Percentiles rank a stretch among this genome's conserved stretches.
Evolutionary conservation across 2,888 invertebrate species (phyloP).

Genomic region (Phaedon cochleariae): DNA sequence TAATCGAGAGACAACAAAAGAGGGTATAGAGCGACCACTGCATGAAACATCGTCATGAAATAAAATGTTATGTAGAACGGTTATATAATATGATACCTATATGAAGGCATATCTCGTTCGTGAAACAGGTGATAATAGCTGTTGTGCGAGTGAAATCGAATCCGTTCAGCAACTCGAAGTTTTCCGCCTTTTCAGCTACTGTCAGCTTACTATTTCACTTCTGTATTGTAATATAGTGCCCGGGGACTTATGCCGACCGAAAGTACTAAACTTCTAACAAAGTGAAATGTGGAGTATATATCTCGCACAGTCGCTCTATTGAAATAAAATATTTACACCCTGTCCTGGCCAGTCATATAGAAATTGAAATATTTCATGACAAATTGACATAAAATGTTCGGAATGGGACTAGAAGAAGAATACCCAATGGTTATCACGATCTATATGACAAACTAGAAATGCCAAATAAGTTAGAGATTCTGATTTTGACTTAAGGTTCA

Average conservation of each 20-base stretch:
- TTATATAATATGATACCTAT: too few relatives aligned
- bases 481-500: too few relatives aligned
- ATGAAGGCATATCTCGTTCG: background rate
- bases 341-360: conserved; percentile 4
- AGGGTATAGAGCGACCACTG: too few relatives aligned
- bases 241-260: background rate
- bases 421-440: background rate
- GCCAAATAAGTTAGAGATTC: conserved; percentile 5
- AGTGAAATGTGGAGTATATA: conserved; percentile 10
- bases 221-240: background rate
- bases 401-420: background rate
- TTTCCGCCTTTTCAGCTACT: conserved; percentile 6
- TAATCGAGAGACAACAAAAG: too few relatives aligned
- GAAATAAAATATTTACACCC: conserved; percentile 18
- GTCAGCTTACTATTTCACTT: background rate
- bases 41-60: too few relatives aligned
- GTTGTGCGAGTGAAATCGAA: conserved; percentile 8
- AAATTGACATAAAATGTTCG: background rate
- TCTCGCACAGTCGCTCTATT: conserved; percentile 13
- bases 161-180: conserved; percentile 1
- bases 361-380: conserved; percentile 13
- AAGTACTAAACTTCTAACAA: conserved; percentile 16
- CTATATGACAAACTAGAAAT: background rate
- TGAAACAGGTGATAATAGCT: conserved; percentile 1
- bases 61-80: too few relatives aligned